Base-by-base conservation (phyloP, 1,140 invertebrate species). In the Nephotettix cincticeps region DNA sequence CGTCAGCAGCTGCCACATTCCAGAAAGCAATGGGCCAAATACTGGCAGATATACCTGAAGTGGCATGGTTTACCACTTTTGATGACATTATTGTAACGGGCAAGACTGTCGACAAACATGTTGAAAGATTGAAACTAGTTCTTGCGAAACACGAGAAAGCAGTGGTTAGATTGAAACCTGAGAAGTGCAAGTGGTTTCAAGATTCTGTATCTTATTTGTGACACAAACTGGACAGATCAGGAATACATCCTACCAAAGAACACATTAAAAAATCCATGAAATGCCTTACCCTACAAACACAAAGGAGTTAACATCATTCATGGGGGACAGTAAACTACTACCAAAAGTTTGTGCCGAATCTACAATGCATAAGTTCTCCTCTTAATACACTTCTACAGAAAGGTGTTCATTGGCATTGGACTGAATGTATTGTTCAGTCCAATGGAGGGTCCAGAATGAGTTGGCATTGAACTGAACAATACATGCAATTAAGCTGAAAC, bases 21-120 rank as follows among this genome's bases (percentile, higher is more conserved):
- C 47, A 54, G 64, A 67, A 67, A 28, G 40, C 9, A 23, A 67
- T 67, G 27, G 13, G 17, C 64, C 3, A 67, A 32, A 64, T 40
- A 40, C 13, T 40, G 28, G 40, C n/a, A 40, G 30, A 21, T 40
- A 23, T 67, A n/a, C 13, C 32, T 14, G 17, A 40, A 19, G 30
- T 64, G 13, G 61, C 13, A 13, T 64, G 61, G 6, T 25, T 30
- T 13, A n/a, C n/a, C n/a, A n/a, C n/a, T n/a, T 30, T 17, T 9
- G 25, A 6, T 23, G 6, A 11, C 6, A 54, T 11, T 14, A 54
- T 54, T 54, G 21, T 54, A n/a, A 4, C 6, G 21, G 47, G 19
- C 4, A 54, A 21, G n/a, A 43, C 40, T 9, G 9, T 43, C 9
- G 40, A 43, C 9, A n/a, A 43, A 43, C 40, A 43, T n/a, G 9